These are phyloP conservation scores for Pachyrhynchus sulphureomaculatus DNA, from an alignment of 1,140 invertebrate genomes.

Conservation along the genomic window DNA sequence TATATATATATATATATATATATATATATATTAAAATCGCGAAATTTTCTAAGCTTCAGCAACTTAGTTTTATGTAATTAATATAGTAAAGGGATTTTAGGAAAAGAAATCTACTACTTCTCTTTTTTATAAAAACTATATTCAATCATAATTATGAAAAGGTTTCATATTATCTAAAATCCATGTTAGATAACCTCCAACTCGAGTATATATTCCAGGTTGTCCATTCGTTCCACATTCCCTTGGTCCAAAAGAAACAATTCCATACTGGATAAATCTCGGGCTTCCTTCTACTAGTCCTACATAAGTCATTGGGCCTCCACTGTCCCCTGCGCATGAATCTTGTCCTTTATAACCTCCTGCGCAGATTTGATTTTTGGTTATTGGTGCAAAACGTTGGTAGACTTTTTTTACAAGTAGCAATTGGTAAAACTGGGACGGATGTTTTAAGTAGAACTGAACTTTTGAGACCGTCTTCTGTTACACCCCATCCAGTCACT, in stretches of 20 bases:
- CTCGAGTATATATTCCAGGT: constrained; percentile 43
- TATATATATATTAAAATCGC: too few relatives aligned
- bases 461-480: constrained; percentile 37
- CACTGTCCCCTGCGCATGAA: constrained; percentile 61
- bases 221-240: constrained; percentile 53
- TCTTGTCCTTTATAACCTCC: constrained; percentile 53
- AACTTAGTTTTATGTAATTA: too few relatives aligned
- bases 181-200: constrained; percentile 43
- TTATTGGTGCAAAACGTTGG: constrained; percentile 23
- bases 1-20: too few relatives aligned
- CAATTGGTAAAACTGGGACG: constrained; percentile 29
- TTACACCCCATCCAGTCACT: constrained; percentile 47
- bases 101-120: too few relatives aligned
- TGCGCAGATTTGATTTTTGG: constrained; percentile 53
- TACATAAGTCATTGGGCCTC: constrained; percentile 58
- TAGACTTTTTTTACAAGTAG: constrained; percentile 33
- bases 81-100: too few relatives aligned
- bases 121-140: too few relatives aligned
- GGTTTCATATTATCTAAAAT: constrained; percentile 34
- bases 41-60: too few relatives aligned
- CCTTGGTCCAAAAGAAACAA: constrained; percentile 55
- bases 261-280: constrained; percentile 42
- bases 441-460: constrained; percentile 25
- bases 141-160: background rate
- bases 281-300: constrained; percentile 24